A percentile compares a stretch with the other conserved stretches of the same genome.
phyloP scores from a whole-genome alignment of 2,113 vertebrate genomes.

The Sylvia atricapilla region DNA sequence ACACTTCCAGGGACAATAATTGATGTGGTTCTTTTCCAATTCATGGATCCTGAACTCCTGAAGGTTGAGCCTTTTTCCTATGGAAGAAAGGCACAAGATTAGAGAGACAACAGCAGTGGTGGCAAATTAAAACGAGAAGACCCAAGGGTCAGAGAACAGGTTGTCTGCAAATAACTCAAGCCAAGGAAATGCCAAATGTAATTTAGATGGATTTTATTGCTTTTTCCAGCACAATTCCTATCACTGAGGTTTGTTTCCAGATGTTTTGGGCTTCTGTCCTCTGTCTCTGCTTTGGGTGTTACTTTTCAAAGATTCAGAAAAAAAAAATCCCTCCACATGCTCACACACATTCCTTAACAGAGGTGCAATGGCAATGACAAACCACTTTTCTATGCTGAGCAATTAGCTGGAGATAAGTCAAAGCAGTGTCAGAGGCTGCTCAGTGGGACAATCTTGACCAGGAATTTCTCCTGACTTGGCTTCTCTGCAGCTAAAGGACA shows the following conservation, averaged over 20 bases:
- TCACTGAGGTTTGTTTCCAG: background rate
- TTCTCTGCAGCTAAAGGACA: slow-evolving; percentile 3
- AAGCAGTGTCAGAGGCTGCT: background rate
- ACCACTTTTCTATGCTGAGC: background rate
- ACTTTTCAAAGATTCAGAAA: background rate
- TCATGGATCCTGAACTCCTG: background rate
- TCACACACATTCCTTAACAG: background rate
- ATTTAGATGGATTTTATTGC: background rate
- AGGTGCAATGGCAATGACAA: background rate
- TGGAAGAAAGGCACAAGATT: background rate
- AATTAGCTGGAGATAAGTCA: background rate
- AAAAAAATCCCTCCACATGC: background rate
- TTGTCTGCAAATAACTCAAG: background rate
- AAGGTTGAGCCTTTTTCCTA: background rate
- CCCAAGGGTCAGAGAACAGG: background rate
- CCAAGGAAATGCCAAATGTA: background rate
- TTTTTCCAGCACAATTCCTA: background rate
- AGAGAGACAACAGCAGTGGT: background rate
- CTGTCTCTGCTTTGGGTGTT: background rate
- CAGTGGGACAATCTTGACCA: background rate
- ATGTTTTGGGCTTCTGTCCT: background rate
- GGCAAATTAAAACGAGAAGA: background rate
- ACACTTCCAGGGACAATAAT: background rate
- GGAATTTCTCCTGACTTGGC: slow-evolving; percentile 19
- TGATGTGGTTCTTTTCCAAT: background rate